A percentile compares a stretch with the other conserved stretches of the same genome.
phyloP scores from a whole-genome alignment of 2,113 vertebrate genomes.

The Ursus arctos region DNA sequence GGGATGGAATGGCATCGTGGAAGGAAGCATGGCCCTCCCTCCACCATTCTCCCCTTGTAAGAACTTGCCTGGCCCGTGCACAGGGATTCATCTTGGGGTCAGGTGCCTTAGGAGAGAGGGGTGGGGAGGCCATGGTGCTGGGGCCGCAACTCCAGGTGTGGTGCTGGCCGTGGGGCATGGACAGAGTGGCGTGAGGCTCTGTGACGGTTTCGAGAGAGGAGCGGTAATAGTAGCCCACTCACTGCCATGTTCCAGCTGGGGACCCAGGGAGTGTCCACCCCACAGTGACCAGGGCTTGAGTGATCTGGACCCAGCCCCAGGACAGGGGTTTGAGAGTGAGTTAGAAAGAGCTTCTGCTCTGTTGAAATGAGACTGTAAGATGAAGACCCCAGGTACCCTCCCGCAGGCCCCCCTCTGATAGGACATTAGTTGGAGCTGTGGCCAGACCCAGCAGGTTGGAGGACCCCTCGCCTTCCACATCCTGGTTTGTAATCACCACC shows the following conservation, averaged over 20 bases:
- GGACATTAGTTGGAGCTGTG: background rate
- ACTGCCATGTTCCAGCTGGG: background rate
- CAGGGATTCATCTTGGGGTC: background rate
- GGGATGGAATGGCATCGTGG: background rate
- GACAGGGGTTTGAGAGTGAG: background rate
- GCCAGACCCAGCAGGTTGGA: background rate
- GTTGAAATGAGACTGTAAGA: background rate
- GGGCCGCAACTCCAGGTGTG: background rate
- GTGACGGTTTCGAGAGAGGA: background rate
- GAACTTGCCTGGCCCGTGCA: background rate
- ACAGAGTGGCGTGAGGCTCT: background rate
- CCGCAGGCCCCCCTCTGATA: rapidly evolving
- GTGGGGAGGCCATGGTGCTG: background rate
- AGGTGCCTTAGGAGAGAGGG: background rate
- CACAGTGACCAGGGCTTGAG: background rate
- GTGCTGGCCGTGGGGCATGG: background rate
- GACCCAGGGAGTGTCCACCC: background rate
- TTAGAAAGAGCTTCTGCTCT: background rate
- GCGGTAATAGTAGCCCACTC: background rate
- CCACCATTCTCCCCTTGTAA: background rate
- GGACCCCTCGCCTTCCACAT: background rate
- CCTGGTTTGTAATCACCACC: background rate
- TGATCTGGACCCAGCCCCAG: background rate
- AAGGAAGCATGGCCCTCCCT: background rate
- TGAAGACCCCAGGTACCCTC: background rate